phyloP scores from a whole-genome alignment of 1,140 invertebrate species.

The Drosophila nikananu region DNA sequence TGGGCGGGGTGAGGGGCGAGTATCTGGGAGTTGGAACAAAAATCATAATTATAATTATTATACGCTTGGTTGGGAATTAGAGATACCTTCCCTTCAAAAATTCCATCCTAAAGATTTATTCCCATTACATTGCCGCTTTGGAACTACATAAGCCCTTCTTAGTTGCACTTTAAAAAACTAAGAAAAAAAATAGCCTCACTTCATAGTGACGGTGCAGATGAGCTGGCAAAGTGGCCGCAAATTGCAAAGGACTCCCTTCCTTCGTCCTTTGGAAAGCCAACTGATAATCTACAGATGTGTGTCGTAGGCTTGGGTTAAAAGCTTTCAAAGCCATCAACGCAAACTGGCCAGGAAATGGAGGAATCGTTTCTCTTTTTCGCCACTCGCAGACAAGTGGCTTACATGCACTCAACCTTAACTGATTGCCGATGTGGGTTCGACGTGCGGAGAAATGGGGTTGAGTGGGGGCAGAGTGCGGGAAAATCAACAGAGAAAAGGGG shows the following conservation, averaged over 20 bases:
- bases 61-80: background rate
- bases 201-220: conserved; percentile 22
- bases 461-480: conserved; percentile 9
- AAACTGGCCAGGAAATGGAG: conserved; percentile 75
- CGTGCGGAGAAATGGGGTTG: conserved; percentile 26
- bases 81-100: background rate
- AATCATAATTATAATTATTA: conserved; percentile 6
- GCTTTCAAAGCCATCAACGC: conserved; percentile 76
- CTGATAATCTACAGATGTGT: conserved; percentile 67
- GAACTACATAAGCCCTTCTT: background rate
- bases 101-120: background rate
- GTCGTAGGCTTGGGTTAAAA: conserved; percentile 70
- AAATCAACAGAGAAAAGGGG: conserved; percentile 17
- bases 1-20: conserved; percentile 76
- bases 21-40: conserved; percentile 55
- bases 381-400: conserved; percentile 73
- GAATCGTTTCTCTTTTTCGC: conserved; percentile 52
- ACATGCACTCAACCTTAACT: conserved; percentile 73
- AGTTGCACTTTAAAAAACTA: background rate
- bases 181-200: conserved; percentile 2
- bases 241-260: conserved; percentile 52
- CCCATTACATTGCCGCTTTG: background rate
- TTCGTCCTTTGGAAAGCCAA: conserved; percentile 43
- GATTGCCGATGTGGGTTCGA: conserved; percentile 47
- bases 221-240: conserved; percentile 66